Evolutionary conservation across 2,888 invertebrate species (phyloP), one percentile per base, ranked within the genome.

Genomic region (Clanis bilineata): DNA sequence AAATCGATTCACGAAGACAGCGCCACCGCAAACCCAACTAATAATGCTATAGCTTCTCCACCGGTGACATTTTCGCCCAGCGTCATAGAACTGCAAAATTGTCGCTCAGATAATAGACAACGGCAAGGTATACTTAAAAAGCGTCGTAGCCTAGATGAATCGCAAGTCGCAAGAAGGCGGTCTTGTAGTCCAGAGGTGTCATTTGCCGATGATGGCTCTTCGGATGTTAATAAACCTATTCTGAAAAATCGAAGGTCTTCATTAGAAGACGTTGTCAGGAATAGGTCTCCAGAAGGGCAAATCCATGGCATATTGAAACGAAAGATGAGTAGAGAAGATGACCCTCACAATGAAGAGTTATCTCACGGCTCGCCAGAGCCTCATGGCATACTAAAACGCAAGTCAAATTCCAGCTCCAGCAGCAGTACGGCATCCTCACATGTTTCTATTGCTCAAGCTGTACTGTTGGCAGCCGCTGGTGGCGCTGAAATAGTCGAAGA

Each of bases 41-140:
- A 92, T 76, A 93, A 93, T 71, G 89, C 93, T 55, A 90, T 92
- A 64, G 82, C 93, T 62, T 93, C 94, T 23, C 95, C 96, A 23
- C 96, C 96, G 9, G 96, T 96, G 3, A 96, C 96, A n/a, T 96
- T 96, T 86, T 96, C 96, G 6, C 95, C 96, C 0, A 95, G 93
- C 75, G 96, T 96, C 59, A 86, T 95, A 55, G 96, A 96, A 74
- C 93, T 94, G 15, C 93, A 94, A 32, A 93, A 94, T 60, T 89
- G 93, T 60, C 92, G 92, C 25, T 85, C 92, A 38, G 87, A 87
- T 62, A 92, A 90, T 59, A 88, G 93, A 64, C 94, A 95, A 67
- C 94, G 95, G 59, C 96, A 96, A 82, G 96, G 96, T 51, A 97
- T 97, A 77, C 90, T 96, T 66, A 97, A 97, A 84, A 97, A 97